phyloP scores from a whole-genome alignment of 2,113 vertebrate genomes.

The Tachysurus vachellii region DNA sequence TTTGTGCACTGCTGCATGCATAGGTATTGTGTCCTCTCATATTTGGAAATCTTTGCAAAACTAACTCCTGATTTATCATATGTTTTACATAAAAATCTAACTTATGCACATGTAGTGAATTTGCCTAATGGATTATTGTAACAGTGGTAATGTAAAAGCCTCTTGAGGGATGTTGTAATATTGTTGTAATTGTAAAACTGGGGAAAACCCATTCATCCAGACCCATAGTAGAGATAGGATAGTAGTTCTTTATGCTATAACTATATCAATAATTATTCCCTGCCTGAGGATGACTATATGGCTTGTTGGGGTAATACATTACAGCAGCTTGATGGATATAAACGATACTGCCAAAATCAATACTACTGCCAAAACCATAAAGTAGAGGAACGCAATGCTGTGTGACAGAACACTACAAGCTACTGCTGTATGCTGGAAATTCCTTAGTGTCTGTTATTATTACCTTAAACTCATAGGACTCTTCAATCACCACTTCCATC shows the following conservation, averaged over 20 bases:
- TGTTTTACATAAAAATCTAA: not conserved
- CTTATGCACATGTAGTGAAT: not conserved
- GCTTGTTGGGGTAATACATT: not conserved
- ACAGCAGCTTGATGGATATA: not conserved
- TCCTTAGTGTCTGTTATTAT: not conserved
- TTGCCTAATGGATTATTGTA: not conserved
- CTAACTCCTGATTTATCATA: not conserved
- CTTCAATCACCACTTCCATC: conserved; percentile 77
- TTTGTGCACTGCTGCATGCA: not conserved
- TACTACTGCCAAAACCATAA: not conserved
- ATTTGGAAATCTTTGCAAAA: not conserved
- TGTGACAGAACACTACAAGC: not conserved
- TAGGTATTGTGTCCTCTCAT: not conserved
- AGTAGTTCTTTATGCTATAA: not conserved
- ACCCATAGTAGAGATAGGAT: not conserved
- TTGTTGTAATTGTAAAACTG: not conserved
- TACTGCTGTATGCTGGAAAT: not conserved
- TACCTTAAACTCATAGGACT: conserved; percentile 82
- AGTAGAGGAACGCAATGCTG: not conserved
- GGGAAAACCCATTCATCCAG: not conserved
- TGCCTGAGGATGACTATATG: not conserved
- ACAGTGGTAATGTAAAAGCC: not conserved
- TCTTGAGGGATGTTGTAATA: not conserved
- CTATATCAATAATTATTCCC: not conserved
- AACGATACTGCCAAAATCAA: not conserved